phyloP scores from a whole-genome alignment of 1,140 invertebrate genomes.

The Phthorimaea operculella region DNA sequence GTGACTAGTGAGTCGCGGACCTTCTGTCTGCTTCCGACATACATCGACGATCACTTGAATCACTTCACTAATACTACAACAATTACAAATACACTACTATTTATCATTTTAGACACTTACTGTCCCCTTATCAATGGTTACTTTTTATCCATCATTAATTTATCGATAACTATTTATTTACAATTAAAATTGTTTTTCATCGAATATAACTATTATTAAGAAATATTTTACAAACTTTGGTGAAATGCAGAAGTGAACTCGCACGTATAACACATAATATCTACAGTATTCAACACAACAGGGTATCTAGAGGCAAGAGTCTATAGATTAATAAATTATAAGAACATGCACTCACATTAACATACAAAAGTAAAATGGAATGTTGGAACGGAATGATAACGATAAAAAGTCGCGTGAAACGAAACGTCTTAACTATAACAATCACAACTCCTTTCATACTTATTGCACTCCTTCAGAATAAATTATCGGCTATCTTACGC shows the following conservation, averaged over 20 bases:
- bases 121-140: slow-evolving; percentile 58
- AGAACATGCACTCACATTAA: slow-evolving; percentile 4
- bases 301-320: slow-evolving; percentile 13
- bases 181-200: slow-evolving; percentile 64
- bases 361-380: slow-evolving; percentile 41
- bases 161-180: slow-evolving; percentile 65
- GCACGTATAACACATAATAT: slow-evolving; percentile 53
- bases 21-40: slow-evolving; percentile 27
- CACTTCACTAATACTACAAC: slow-evolving; percentile 64
- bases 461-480: slow-evolving; percentile 64
- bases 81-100: slow-evolving; percentile 67
- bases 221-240: slow-evolving; percentile 68
- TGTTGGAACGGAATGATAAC: slow-evolving; percentile 57
- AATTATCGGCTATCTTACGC: slow-evolving; percentile 58
- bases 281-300: slow-evolving; percentile 39
- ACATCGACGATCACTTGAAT: slow-evolving; percentile 41
- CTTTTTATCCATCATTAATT: slow-evolving; percentile 44
- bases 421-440: slow-evolving; percentile 47
- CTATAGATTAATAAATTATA: slow-evolving; percentile 6
- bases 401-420: slow-evolving; percentile 34
- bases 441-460: slow-evolving; percentile 61
- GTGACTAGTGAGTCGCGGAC: slow-evolving; percentile 59
- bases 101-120: slow-evolving; percentile 63
- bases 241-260: slow-evolving; percentile 61
- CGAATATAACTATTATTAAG: slow-evolving; percentile 63